Evolutionary conservation across 23 tunicate species (phyloP).

Genomic region (Corella eumyota): DNA sequence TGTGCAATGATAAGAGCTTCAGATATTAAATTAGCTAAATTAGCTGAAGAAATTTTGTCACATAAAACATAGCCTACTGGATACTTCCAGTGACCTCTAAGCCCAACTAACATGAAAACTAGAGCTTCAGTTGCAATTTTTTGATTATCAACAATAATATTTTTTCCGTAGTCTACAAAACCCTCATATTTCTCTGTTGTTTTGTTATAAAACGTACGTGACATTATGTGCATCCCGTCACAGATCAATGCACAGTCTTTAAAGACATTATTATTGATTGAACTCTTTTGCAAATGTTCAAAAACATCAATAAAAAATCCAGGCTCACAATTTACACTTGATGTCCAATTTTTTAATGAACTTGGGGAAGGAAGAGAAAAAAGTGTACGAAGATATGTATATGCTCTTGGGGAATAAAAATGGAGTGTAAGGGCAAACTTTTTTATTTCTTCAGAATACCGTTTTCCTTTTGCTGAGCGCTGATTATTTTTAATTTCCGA

Average conservation of each 20-base stretch:
- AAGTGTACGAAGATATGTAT: neutral
- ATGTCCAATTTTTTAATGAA: too few relatives aligned
- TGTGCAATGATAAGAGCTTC: too few relatives aligned
- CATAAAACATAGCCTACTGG: slow-evolving; percentile 7
- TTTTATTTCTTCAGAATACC: neutral
- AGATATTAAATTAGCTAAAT: too few relatives aligned
- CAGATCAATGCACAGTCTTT: too few relatives aligned
- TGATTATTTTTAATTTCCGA: too few relatives aligned
- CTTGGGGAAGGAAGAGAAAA: neutral
- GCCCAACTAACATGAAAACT: slow-evolving; percentile 5
- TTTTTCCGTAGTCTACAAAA: slow-evolving; percentile 3
- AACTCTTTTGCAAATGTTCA: too few relatives aligned
- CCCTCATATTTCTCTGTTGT: neutral
- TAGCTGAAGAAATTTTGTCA: too few relatives aligned
- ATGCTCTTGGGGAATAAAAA: slow-evolving; percentile 1
- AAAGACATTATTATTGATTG: too few relatives aligned
- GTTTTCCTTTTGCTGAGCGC: neutral
- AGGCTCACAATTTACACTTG: too few relatives aligned
- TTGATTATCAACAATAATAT: neutral
- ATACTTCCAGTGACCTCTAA: slow-evolving; percentile 1
- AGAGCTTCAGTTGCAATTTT: slow-evolving; percentile 2
- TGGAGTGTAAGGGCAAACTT: neutral
- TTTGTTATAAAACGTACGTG: too few relatives aligned
- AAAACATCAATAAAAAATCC: too few relatives aligned
- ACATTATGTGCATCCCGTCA: too few relatives aligned